Percentiles rank a stretch among this genome's conserved stretches.
These are phyloP conservation scores for Diplazon laetatorius DNA, from an alignment of 2,888 invertebrate genomes.

Conservation along the genomic window DNA sequence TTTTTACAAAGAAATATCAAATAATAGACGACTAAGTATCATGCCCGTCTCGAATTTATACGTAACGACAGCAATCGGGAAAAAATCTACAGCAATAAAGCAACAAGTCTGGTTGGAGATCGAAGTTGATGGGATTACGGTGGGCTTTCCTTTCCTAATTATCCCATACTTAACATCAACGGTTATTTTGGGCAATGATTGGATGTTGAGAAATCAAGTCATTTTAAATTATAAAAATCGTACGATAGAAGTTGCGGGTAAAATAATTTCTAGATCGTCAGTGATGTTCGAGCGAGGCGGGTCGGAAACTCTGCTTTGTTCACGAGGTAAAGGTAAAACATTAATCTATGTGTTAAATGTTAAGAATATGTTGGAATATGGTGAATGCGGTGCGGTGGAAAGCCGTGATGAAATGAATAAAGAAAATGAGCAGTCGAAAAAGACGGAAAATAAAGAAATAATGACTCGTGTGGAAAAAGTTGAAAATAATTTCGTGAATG, in stretches of 20 bases:
- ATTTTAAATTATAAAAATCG: too few relatives aligned
- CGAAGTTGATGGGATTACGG: background rate
- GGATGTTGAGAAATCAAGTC: too few relatives aligned
- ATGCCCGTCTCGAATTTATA: slow-evolving; percentile 22
- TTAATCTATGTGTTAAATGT: background rate
- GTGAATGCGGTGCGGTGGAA: background rate
- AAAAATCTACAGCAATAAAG: background rate
- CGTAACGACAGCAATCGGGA: slow-evolving; percentile 12
- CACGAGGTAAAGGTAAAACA: slow-evolving; percentile 1
- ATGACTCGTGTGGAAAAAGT: too few relatives aligned
- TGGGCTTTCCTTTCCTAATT: background rate
- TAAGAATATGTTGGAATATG: slow-evolving; percentile 5
- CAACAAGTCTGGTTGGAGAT: slow-evolving; percentile 10
- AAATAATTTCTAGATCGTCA: too few relatives aligned
- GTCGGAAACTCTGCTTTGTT: background rate
- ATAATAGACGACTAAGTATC: background rate
- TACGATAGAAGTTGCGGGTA: too few relatives aligned
- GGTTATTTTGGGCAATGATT: too few relatives aligned
- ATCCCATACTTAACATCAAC: slow-evolving; percentile 4
- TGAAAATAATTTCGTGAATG: background rate
- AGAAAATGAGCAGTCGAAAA: background rate
- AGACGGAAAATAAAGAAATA: background rate
- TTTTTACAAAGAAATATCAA: slow-evolving; percentile 34
- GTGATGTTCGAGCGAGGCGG: too few relatives aligned
- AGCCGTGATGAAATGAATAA: background rate